Percentiles rank a stretch among this genome's conserved stretches.
phyloP scores from a whole-genome alignment of 2,888 invertebrate genomes.

The Ormyrus thymus region DNA sequence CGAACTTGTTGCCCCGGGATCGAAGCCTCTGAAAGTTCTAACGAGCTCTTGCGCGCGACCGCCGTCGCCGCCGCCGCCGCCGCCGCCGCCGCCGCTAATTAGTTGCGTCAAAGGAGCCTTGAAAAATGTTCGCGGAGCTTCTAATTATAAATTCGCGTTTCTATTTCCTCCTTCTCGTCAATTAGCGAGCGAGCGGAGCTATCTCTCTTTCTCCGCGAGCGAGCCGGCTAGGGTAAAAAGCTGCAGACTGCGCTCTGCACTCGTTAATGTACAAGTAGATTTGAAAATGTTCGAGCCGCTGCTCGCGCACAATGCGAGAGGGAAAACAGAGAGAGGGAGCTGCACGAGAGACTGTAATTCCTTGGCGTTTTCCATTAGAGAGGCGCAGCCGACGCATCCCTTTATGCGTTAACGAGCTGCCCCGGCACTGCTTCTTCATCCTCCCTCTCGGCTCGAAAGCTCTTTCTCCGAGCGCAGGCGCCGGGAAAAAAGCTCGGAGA shows the following conservation, averaged over 20 bases:
- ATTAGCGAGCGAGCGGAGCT: conserved; percentile 27
- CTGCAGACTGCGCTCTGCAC: background rate
- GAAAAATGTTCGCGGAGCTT: conserved; percentile 3
- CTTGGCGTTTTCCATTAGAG: conserved; percentile 50
- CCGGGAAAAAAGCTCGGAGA: background rate
- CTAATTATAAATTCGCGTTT: conserved; percentile 52
- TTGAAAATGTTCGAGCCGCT: conserved; percentile 51
- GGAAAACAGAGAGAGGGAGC: background rate
- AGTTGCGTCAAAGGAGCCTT: conserved; percentile 23
- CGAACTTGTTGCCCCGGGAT: conserved; percentile 35
- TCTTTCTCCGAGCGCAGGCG: background rate
- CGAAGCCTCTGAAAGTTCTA: conserved; percentile 10
- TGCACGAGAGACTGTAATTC: conserved; percentile 46
- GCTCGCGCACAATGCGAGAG: conserved; percentile 39
- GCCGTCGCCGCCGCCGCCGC: background rate
- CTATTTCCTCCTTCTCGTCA: conserved; percentile 46
- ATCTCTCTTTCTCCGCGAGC: background rate
- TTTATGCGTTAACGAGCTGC: conserved; percentile 50
- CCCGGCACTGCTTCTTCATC: background rate
- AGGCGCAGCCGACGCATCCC: conserved; percentile 42
- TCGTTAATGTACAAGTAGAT: conserved; percentile 53
- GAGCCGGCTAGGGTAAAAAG: background rate
- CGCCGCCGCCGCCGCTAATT: conserved; percentile 44
- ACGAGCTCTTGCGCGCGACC: background rate
- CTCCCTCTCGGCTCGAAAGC: background rate